These are phyloP conservation scores for Syritta pipiens DNA, from an alignment of 2,888 invertebrate genomes.

Conservation along the genomic window DNA sequence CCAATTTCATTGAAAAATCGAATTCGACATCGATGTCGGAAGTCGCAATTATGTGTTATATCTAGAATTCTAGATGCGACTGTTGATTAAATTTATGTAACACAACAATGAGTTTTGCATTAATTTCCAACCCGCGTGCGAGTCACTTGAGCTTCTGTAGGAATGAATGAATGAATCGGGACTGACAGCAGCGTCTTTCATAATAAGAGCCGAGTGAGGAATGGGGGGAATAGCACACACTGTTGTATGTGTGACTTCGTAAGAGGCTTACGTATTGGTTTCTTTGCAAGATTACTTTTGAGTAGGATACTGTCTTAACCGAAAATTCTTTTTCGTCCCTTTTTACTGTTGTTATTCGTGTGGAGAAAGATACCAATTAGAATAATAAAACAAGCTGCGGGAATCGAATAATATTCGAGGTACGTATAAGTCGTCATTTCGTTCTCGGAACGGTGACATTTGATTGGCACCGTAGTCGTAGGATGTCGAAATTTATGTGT, in stretches of 20 bases:
- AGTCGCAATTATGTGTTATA: neutral
- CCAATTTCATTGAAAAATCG: neutral
- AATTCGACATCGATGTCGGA: neutral
- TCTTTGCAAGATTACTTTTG: conserved; percentile 9
- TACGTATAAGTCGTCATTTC: too few species aligned
- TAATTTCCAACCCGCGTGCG: too few species aligned
- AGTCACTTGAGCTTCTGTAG: neutral
- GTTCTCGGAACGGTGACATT: too few species aligned
- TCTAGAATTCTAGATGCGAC: conserved; percentile 1
- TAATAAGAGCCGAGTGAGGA: too few species aligned
- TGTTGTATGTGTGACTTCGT: too few species aligned
- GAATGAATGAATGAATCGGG: neutral
- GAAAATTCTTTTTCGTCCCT: conserved; percentile 15
- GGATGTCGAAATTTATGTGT: too few species aligned
- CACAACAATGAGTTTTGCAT: neutral
- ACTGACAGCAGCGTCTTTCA: too few species aligned
- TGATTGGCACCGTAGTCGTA: too few species aligned
- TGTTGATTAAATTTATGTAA: conserved; percentile 6
- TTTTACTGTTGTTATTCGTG: neutral
- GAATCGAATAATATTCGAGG: too few species aligned
- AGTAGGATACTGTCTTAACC: neutral
- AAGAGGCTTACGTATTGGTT: conserved; percentile 26
- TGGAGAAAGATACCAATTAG: neutral
- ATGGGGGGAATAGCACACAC: too few species aligned
- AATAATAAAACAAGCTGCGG: neutral